These are phyloP conservation scores for Venustoraphidia nigricollis DNA, from an alignment of 2,888 invertebrate species.

Conservation along the genomic window DNA sequence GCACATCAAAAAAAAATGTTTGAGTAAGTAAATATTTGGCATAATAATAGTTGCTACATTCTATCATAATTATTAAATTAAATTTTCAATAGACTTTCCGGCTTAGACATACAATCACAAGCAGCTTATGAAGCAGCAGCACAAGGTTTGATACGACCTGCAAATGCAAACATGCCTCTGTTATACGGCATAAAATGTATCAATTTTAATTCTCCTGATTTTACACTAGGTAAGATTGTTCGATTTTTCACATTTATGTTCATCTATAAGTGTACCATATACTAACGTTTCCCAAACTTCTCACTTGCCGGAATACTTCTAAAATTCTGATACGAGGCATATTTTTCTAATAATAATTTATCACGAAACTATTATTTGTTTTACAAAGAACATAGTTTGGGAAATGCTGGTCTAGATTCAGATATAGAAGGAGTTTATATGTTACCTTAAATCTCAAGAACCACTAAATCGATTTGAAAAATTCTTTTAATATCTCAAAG, in stretches of 20 bases:
- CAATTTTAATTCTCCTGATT: slow-evolving; percentile 65
- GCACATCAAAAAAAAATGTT: slow-evolving; percentile 78
- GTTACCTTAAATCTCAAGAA: too few species aligned
- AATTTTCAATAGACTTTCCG: slow-evolving; percentile 38
- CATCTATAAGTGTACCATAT: too few species aligned
- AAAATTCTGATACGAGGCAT: too few species aligned
- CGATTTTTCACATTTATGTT: not conserved
- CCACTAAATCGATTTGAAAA: too few species aligned
- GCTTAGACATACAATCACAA: slow-evolving; percentile 73
- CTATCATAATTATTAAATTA: slow-evolving; percentile 3
- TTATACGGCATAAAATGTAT: slow-evolving; percentile 77
- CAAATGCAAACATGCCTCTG: slow-evolving; percentile 50
- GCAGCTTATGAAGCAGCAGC: slow-evolving; percentile 79
- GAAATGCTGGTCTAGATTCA: too few species aligned
- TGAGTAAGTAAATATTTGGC: slow-evolving; percentile 40
- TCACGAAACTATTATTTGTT: too few species aligned
- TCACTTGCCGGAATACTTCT: too few species aligned
- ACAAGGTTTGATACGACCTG: slow-evolving; percentile 67
- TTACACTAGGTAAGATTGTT: slow-evolving; percentile 53
- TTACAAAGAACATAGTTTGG: too few species aligned
- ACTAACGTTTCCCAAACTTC: too few species aligned
- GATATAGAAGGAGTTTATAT: too few species aligned
- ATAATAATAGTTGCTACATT: slow-evolving; percentile 1
- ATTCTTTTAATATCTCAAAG: too few species aligned
- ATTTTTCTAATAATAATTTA: too few species aligned